phyloP scores from a whole-genome alignment of 2,113 vertebrate species.

The Eurypyga helias region DNA sequence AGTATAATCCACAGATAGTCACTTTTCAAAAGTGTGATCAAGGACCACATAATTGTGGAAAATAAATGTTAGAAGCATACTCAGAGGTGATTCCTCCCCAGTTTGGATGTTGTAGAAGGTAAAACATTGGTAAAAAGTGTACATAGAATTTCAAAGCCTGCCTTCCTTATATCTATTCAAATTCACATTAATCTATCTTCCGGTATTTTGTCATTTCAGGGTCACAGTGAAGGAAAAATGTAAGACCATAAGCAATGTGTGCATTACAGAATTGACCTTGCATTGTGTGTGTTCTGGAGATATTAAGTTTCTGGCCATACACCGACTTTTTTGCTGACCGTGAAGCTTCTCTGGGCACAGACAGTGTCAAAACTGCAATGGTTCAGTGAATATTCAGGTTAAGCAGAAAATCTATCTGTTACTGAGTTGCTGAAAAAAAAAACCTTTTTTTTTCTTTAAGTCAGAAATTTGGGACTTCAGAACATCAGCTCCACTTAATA shows the following conservation, averaged over 20 bases:
- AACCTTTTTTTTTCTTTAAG: not conserved
- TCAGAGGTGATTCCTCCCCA: not conserved
- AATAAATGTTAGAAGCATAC: not conserved
- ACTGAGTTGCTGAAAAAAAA: not conserved
- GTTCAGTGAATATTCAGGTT: not conserved
- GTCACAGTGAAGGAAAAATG: not conserved
- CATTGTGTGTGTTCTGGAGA: not conserved
- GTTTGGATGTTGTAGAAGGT: not conserved
- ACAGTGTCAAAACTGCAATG: not conserved
- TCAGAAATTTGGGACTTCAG: not conserved
- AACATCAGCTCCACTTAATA: not conserved
- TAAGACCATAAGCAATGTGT: not conserved
- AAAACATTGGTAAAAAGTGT: not conserved
- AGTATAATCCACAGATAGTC: not conserved
- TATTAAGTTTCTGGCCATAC: not conserved
- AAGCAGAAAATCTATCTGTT: not conserved
- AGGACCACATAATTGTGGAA: not conserved
- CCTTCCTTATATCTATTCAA: not conserved
- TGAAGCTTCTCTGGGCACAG: not conserved
- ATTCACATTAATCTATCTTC: not conserved
- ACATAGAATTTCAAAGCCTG: rapidly evolving
- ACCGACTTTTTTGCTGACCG: not conserved
- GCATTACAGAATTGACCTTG: not conserved
- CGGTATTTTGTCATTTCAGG: not conserved
- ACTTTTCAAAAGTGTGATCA: not conserved